Evolutionary conservation across 1,140 invertebrate genomes (phyloP), one percentile per base, ranked within the genome.

Genomic region (Drosophila truncata): DNA sequence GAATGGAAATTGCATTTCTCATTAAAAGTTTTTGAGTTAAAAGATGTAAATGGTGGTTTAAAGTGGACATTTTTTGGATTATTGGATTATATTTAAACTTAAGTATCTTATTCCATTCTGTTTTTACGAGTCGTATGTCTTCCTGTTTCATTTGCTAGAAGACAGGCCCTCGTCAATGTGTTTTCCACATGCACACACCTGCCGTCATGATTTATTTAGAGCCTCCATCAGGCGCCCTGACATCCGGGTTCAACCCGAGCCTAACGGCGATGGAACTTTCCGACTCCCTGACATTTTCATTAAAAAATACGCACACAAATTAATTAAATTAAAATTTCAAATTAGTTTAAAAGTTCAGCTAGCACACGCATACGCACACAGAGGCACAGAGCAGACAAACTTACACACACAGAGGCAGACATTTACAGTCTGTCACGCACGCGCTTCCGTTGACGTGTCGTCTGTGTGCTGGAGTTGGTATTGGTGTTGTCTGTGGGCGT

Each of bases 281-380:
- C 41, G 31, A 60, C 54, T 49, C 29, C 33, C 41, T 49, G 61
- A 75, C 46, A 77, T 67, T 60, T 67, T 66, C 44, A 78, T 64
- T 78, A 59, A 75, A 74, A 69, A 85, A 70, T 67, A 47, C 63
- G 65, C 70, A 76, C 61, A 65, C 82, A 86, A 86, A 86, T 86
- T 86, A 86, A 86, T 82, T 86, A 82, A 86, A 86, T 86, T 86
- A 80, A 82, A 80, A 79, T 86, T 86, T 80, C 79, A 86, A 86
- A 86, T 86, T 82, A 86, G 82, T 82, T 82, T 78, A 82, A 86
- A 86, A 82, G 82, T 86, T 86, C 75, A 54, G 50, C 54, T 62
- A 44, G 52, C 59, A 69, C 50, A 44, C 49, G 33, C 72, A 47
- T 42, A 57, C 39, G 18, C 31, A 18, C 57, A 42, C 16, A 46